Evolutionary conservation across 1,140 invertebrate species (phyloP).

Genomic region (Panagrolaimus sp.): DNA sequence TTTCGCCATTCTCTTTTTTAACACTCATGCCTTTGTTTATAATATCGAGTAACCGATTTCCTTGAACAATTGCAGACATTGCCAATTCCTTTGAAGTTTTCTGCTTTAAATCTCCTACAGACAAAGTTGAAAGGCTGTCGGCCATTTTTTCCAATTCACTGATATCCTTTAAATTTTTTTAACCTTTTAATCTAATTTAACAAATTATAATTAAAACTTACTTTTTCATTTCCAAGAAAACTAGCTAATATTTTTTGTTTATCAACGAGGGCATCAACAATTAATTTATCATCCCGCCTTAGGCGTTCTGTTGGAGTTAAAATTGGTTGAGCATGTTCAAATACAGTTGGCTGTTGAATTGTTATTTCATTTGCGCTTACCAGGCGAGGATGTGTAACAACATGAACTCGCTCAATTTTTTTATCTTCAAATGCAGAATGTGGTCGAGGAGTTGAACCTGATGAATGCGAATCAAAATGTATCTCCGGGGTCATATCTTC

Average conservation of each 20-base stretch:
- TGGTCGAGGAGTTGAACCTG: background rate
- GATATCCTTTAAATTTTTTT: background rate
- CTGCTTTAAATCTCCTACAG: constrained; percentile 53
- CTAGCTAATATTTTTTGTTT: constrained; percentile 53
- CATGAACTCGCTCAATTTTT: constrained; percentile 48
- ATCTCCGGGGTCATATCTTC: background rate
- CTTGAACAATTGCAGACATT: constrained; percentile 58
- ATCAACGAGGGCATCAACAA: constrained; percentile 49
- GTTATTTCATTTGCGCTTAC: constrained; percentile 55
- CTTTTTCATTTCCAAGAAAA: constrained; percentile 42
- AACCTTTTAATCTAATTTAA: background rate
- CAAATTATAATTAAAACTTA: constrained; percentile 21
- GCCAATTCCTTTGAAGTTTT: constrained; percentile 54
- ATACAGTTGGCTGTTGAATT: constrained; percentile 54
- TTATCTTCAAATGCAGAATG: background rate
- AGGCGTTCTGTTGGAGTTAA: constrained; percentile 46
- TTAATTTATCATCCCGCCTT: constrained; percentile 51
- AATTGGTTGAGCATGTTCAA: constrained; percentile 51
- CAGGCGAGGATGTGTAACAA: constrained; percentile 54
- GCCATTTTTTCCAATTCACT: constrained; percentile 48
- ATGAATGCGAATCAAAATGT: background rate
- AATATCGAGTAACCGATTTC: constrained; percentile 54
- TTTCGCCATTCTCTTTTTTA: constrained; percentile 39
- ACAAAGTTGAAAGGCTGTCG: constrained; percentile 48
- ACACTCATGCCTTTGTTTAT: constrained; percentile 50